Evolutionary conservation across 2,888 invertebrate species (phyloP).

Genomic region (Luperina nickerlii): DNA sequence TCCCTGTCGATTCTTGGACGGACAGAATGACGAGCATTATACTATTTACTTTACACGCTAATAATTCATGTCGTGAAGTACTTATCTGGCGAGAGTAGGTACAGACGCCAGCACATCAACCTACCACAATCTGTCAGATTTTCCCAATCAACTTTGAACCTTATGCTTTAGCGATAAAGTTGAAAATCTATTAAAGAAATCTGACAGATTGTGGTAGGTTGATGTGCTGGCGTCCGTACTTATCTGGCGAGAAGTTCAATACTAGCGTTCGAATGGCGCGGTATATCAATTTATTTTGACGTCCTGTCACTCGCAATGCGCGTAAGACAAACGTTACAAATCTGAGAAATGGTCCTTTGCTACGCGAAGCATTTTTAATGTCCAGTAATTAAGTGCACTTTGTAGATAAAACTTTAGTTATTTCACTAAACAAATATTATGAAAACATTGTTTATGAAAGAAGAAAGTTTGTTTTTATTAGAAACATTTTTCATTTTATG

Average conservation of each 20-base stretch:
- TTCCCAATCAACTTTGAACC: no score
- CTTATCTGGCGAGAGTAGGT: no score
- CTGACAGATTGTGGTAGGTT: no score
- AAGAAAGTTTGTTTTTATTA: not conserved
- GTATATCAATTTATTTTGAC: constrained; percentile 65
- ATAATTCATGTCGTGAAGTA: constrained; percentile 47
- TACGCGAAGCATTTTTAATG: constrained; percentile 10
- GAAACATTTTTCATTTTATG: constrained; percentile 7
- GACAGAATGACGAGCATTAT: not conserved
- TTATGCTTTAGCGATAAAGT: no score
- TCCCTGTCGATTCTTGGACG: not conserved
- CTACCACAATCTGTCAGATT: no score
- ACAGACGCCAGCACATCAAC: no score
- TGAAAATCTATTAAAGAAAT: no score
- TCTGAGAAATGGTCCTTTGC: constrained; percentile 30
- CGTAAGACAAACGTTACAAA: constrained; percentile 29
- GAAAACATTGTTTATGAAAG: constrained; percentile 18
- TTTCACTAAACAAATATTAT: constrained; percentile 12
- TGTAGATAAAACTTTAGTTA: constrained; percentile 2
- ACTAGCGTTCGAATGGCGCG: constrained; percentile 38
- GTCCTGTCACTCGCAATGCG: constrained; percentile 45
- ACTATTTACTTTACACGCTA: constrained; percentile 28
- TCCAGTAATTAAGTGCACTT: constrained; percentile 8
- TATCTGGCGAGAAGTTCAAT: constrained; percentile 64
- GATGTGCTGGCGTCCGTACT: no score